phyloP scores from a whole-genome alignment of 2,797 vertebrate species.

The Notolepis coatsorum region DNA sequence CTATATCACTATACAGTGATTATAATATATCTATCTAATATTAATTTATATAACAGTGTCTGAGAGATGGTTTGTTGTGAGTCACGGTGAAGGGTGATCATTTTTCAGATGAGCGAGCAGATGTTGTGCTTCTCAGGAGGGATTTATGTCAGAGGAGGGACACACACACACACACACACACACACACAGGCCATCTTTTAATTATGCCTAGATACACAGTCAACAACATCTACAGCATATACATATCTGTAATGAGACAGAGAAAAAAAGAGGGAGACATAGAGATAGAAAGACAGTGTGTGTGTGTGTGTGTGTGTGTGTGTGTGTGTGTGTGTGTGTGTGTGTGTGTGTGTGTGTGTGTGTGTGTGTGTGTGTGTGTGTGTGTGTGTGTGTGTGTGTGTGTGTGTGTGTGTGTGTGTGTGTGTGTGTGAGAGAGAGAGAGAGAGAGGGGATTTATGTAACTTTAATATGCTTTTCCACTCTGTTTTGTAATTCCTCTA shows the following conservation, averaged over 20 bases:
- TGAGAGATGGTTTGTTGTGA: constrained; percentile 41
- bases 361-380: too few species aligned
- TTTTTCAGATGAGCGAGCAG: constrained; percentile 65
- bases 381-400: too few species aligned
- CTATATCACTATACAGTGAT: too few species aligned
- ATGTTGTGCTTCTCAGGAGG: constrained; percentile 73
- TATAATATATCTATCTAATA: too few species aligned
- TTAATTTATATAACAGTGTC: constrained; percentile 31
- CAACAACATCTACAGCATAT: constrained; percentile 27
- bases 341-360: too few species aligned
- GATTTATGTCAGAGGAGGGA: constrained; percentile 67
- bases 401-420: too few species aligned
- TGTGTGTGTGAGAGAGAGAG: too few species aligned
- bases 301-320: too few species aligned
- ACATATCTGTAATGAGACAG: constrained; percentile 6
- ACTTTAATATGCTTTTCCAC: constrained; percentile 27
- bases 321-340: too few species aligned
- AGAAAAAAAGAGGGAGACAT: not conserved
- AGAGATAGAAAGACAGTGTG: not conserved
- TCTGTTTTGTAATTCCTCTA: constrained; percentile 18
- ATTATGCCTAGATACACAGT: constrained; percentile 56
- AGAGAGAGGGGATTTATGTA: constrained; percentile 16
- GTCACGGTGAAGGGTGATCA: constrained; percentile 14
- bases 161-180: constrained; percentile 21
- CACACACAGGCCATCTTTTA: constrained; percentile 32